These are phyloP conservation scores for Emmelina monodactyla DNA, from an alignment of 2,888 invertebrate genomes.

Conservation along the genomic window DNA sequence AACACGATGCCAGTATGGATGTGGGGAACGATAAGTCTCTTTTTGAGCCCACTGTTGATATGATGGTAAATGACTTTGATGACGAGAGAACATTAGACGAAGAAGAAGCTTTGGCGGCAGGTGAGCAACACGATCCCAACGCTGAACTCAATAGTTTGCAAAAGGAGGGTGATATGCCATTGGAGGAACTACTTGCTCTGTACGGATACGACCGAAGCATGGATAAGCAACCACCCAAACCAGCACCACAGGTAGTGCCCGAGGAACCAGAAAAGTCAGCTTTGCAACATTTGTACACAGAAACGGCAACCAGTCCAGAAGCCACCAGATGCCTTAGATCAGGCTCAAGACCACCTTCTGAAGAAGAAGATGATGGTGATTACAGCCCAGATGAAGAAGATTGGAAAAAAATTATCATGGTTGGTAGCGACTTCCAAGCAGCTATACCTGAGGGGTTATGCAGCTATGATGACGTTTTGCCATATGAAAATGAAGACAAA, in stretches of 20 bases:
- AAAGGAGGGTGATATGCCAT: constrained; percentile 95
- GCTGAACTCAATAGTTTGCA: constrained; percentile 90
- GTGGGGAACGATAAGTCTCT: constrained; percentile 66
- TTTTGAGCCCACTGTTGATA: constrained; percentile 93
- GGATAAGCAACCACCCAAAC: constrained; percentile 43
- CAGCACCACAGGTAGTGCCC: constrained; percentile 35
- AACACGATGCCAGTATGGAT: constrained; percentile 64
- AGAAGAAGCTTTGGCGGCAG: constrained; percentile 93
- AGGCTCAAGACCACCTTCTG: constrained; percentile 78
- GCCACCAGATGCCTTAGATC: constrained; percentile 58
- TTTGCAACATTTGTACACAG: constrained; percentile 48
- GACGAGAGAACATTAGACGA: constrained; percentile 97
- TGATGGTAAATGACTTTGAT: constrained; percentile 98
- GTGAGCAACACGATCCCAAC: constrained; percentile 82
- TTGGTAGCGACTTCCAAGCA: constrained; percentile 93
- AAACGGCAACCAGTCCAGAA: constrained; percentile 40
- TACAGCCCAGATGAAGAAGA: constrained; percentile 87
- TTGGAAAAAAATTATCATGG: constrained; percentile 95
- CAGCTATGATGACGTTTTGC: constrained; percentile 91
- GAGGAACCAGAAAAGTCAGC: constrained; percentile 56
- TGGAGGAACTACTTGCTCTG: constrained; percentile 89
- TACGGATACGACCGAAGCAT: constrained; percentile 76
- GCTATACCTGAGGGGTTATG: constrained; percentile 91
- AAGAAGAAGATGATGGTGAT: constrained; percentile 84
- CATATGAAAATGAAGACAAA: constrained; percentile 95